These are phyloP conservation scores for Ceyx erithaca DNA, from an alignment of 2,797 vertebrate species.

Conservation along the genomic window DNA sequence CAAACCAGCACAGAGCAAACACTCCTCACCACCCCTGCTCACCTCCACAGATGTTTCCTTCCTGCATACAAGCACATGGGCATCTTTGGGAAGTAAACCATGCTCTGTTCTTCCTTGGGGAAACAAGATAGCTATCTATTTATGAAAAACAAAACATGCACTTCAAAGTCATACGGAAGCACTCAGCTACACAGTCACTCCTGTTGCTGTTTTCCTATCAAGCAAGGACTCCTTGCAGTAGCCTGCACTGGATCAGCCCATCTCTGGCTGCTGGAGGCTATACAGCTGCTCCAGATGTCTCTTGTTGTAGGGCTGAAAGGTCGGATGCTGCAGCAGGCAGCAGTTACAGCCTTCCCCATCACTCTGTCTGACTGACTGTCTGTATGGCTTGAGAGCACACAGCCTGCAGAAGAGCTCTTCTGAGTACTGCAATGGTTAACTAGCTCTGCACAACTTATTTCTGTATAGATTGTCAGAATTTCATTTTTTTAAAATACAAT, in stretches of 20 bases:
- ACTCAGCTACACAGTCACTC: background rate
- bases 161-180: background rate
- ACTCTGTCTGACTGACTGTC: background rate
- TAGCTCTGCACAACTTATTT: background rate
- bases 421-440: background rate
- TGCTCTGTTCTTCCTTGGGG: background rate
- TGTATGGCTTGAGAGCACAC: background rate
- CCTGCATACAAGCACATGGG: background rate
- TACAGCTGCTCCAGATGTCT: background rate
- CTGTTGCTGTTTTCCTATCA: background rate
- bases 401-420: background rate
- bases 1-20: background rate
- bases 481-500: background rate
- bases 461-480: background rate
- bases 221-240: background rate
- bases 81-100: background rate
- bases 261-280: background rate
- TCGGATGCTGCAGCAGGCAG: background rate
- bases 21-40: background rate
- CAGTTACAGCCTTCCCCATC: background rate
- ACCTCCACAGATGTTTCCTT: conserved; percentile 1
- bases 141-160: background rate
- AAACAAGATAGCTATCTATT: background rate
- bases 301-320: background rate
- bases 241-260: background rate